Percentiles rank a stretch among this genome's conserved stretches.
These are phyloP conservation scores for Hydraecia micacea DNA, from an alignment of 2,888 invertebrate genomes.

Conservation along the genomic window DNA sequence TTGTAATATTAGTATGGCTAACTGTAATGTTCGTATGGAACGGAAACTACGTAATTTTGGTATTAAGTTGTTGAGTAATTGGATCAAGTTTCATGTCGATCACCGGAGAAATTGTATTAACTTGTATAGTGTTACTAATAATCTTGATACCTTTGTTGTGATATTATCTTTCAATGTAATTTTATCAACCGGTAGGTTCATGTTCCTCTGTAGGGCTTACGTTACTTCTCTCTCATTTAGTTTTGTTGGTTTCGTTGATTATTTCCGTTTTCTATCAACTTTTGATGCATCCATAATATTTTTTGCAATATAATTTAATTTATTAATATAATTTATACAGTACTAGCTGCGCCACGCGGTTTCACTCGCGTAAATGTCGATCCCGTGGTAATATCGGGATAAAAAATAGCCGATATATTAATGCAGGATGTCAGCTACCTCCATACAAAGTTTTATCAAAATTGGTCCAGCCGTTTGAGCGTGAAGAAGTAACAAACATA, in stretches of 20 bases:
- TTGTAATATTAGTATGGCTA: not conserved
- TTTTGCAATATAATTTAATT: not conserved
- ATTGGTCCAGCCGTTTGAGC: no score
- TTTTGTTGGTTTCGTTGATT: not conserved
- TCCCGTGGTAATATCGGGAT: no score
- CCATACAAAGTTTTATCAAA: no score
- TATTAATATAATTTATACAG: not conserved
- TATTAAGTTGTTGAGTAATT: conserved; percentile 14
- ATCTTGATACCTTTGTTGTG: not conserved
- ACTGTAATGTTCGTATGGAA: not conserved
- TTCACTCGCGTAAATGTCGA: no score
- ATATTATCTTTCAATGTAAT: not conserved
- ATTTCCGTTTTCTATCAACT: not conserved
- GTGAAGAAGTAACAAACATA: no score
- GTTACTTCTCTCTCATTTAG: not conserved
- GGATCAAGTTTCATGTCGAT: conserved; percentile 10
- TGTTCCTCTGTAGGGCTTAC: not conserved
- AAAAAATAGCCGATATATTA: no score
- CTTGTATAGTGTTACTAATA: not conserved
- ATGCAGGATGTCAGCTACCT: no score
- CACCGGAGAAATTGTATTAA: conserved; percentile 9
- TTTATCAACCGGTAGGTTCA: not conserved
- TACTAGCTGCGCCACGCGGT: no score
- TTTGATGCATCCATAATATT: not conserved
- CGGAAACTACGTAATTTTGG: not conserved